Base-by-base conservation (phyloP, 37 sponge, comb jelly and placozoan genomes). In the Cliona cf. orientalis region DNA sequence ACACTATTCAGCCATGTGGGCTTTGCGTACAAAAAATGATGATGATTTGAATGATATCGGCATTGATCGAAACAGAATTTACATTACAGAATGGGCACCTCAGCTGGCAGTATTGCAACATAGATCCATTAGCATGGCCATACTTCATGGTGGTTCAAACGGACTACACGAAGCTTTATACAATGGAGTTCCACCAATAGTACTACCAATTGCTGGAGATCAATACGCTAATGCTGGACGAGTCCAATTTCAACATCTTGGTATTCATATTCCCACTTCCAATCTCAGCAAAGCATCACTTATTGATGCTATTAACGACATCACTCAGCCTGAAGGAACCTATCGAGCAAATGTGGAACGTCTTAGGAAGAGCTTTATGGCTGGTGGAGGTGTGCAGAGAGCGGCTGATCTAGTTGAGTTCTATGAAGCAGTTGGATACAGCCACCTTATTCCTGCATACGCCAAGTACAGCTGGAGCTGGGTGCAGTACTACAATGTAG, bases 401-500 rank as follows among this genome's bases (percentile, higher is more conserved):
- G 85, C 85, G 40, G 85, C 83, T 56, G 90, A 84, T 46, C 66
- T 90, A 12, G 79, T 90, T 40, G 90, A 91, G 66, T 63, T 74
- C 26, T 85, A 91, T 76, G 76, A 56, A 3, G 82, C 75, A 6
- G 71, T 85, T 9, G 91, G 91, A 42, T 85, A 91, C 42, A 58
- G 58, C 2, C 91, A 91, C 65, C 64, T 85, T 64, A 36, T 91
- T 39, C 91, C 91, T 46, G 74, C 72, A 23, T 85, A 62, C 37
- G 58, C 56, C 56, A 91, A 81, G 82, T 81, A 85, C 58, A n/a
- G 72, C 17, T 91, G 91, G 91, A 91, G 58, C 63, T 80, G 80
- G 73, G 42, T 91, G 22, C 82, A 85, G 68, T 86, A 76, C 58
- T 81, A 91, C 86, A 91, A 91, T 71, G 70, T 71, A 28, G 91